phyloP scores from a whole-genome alignment of 2,113 vertebrate species.

The Malurus cyaneus region DNA sequence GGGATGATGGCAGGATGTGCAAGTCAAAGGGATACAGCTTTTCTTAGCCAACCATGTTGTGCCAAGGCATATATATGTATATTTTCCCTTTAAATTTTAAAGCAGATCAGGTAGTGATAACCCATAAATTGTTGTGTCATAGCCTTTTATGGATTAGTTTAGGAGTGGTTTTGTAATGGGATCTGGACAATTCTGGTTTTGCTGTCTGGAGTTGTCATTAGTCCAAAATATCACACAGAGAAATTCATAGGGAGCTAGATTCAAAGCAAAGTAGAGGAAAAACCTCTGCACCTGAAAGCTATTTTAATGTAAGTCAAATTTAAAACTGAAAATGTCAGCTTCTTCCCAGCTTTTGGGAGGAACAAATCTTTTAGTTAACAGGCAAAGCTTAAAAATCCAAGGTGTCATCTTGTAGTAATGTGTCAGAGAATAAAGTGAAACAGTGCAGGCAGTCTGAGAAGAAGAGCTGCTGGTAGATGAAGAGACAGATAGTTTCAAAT shows the following conservation, averaged over 20 bases:
- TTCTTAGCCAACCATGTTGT: neutral
- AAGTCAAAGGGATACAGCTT: neutral
- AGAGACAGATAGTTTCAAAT: slow-evolving; percentile 18
- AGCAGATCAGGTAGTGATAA: neutral
- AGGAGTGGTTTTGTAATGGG: neutral
- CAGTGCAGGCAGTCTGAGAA: neutral
- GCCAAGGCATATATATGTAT: neutral
- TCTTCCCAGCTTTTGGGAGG: neutral
- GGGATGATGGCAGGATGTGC: neutral
- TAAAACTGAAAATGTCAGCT: neutral
- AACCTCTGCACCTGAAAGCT: neutral
- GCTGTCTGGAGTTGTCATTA: neutral
- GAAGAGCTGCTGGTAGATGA: neutral
- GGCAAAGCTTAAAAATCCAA: neutral
- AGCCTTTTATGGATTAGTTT: neutral
- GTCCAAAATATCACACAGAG: neutral
- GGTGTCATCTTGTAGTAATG: neutral
- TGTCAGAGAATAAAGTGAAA: neutral
- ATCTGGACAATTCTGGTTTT: neutral
- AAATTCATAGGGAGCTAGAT: neutral
- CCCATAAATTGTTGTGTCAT: neutral
- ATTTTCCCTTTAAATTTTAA: neutral
- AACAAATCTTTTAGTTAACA: neutral
- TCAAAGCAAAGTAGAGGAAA: neutral
- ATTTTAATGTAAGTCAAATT: neutral